These are phyloP conservation scores for Girardinus metallicus DNA, from an alignment of 2,797 vertebrate genomes.

Conservation along the genomic window DNA sequence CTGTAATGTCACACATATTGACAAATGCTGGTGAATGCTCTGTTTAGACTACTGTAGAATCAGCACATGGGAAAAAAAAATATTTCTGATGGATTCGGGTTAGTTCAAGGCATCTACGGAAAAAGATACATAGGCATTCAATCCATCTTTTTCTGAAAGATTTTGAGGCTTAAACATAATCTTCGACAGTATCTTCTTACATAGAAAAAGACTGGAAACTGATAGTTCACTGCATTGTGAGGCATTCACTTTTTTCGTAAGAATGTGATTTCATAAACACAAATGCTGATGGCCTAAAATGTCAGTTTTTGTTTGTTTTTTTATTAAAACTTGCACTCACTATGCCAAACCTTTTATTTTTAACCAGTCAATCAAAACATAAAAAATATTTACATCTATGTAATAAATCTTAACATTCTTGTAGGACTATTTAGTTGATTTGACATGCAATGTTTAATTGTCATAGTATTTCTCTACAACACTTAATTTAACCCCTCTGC, in stretches of 20 bases:
- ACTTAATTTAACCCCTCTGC: neutral
- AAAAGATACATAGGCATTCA: neutral
- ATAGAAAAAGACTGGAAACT: neutral
- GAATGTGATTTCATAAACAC: neutral
- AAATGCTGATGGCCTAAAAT: neutral
- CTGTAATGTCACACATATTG: constrained; percentile 29
- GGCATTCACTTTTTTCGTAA: too few relatives aligned
- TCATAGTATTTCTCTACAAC: neutral
- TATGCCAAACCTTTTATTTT: neutral
- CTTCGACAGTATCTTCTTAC: neutral
- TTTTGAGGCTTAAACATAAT: neutral
- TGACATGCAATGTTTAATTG: neutral
- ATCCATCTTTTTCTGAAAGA: neutral
- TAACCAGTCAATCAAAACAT: neutral
- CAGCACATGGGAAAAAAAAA: neutral
- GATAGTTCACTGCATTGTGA: neutral
- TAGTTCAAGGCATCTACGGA: neutral
- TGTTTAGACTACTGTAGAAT: neutral
- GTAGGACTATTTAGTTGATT: neutral
- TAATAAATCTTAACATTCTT: neutral
- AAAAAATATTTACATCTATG: neutral
- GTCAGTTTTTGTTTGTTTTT: neutral
- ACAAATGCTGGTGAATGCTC: neutral
- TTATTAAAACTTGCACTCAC: neutral
- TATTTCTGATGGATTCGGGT: neutral